phyloP scores from a whole-genome alignment of 2,113 vertebrate genomes.

The Caloenas nicobarica region DNA sequence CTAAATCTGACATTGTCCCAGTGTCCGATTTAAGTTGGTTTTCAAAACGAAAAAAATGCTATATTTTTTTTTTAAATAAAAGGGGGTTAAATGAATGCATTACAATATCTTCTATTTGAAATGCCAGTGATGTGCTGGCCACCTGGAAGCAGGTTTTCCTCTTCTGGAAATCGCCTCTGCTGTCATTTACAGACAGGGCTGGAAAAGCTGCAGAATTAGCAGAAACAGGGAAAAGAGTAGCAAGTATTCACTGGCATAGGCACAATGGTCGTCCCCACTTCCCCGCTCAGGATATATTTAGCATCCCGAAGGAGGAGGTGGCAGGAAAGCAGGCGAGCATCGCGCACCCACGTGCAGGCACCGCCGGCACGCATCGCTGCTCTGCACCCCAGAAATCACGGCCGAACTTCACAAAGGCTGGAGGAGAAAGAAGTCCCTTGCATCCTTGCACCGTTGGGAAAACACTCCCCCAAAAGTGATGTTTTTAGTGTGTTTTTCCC shows the following conservation, averaged over 20 bases:
- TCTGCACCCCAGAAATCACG: not conserved
- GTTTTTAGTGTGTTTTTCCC: not conserved
- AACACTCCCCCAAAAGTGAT: not conserved
- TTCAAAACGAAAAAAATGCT: not conserved
- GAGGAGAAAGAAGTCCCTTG: not conserved
- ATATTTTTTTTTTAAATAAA: not conserved
- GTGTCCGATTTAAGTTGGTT: not conserved
- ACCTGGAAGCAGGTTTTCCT: not conserved
- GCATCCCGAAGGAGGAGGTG: not conserved
- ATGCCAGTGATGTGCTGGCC: fast-evolving
- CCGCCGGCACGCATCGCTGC: fast-evolving
- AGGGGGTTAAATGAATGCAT: not conserved
- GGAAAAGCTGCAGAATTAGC: not conserved
- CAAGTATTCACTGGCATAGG: not conserved
- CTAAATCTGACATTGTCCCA: not conserved
- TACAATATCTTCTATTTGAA: not conserved
- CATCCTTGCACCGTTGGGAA: not conserved
- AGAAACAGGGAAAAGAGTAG: not conserved
- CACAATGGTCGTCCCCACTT: fast-evolving
- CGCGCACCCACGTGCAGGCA: fast-evolving
- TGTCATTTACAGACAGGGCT: not conserved
- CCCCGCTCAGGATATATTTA: not conserved
- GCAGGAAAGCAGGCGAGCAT: not conserved
- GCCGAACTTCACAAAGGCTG: not conserved
- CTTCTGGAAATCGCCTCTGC: not conserved